phyloP scores from a whole-genome alignment of 2,797 vertebrate species.

The Artibeus jamaicensis region DNA sequence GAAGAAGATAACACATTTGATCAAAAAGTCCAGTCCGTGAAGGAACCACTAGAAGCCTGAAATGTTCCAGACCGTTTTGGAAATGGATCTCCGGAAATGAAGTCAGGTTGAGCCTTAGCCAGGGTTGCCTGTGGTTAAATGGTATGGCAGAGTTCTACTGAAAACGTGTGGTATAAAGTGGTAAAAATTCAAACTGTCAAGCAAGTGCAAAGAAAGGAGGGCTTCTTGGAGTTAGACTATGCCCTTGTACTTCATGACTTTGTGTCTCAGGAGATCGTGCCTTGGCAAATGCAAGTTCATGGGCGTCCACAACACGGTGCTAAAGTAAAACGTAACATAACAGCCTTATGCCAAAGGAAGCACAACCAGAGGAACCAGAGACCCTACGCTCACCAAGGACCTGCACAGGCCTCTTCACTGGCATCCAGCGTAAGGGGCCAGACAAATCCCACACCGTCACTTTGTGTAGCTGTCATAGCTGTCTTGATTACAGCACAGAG shows the following conservation, averaged over 20 bases:
- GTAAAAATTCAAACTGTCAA: conserved; percentile 89
- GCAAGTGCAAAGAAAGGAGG: conserved; percentile 88
- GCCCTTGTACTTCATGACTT: conserved; percentile 90
- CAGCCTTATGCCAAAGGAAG: conserved; percentile 61
- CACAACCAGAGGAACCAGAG: background rate
- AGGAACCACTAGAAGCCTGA: conserved; percentile 81
- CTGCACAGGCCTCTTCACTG: background rate
- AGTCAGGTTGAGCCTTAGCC: conserved; percentile 88
- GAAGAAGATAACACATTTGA: conserved; percentile 88
- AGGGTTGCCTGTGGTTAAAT: conserved; percentile 87
- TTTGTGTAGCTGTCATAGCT: background rate
- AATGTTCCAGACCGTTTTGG: conserved; percentile 93
- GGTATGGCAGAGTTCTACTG: conserved; percentile 91
- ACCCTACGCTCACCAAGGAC: background rate
- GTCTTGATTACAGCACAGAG: background rate
- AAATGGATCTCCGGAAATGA: conserved; percentile 85
- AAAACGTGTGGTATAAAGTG: conserved; percentile 89
- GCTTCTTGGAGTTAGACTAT: conserved; percentile 89
- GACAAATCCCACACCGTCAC: background rate
- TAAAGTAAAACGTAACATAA: conserved; percentile 81
- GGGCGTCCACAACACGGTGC: conserved; percentile 91
- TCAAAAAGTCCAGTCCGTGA: conserved; percentile 80
- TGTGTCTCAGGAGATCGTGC: conserved; percentile 92
- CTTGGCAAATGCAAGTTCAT: conserved; percentile 90
- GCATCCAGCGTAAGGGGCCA: background rate